A percentile compares a stretch with the other conserved stretches of the same genome.
Conservation (phyloP, 2,888 invertebrate species). For the Hypomecis punctinalis region DNA sequence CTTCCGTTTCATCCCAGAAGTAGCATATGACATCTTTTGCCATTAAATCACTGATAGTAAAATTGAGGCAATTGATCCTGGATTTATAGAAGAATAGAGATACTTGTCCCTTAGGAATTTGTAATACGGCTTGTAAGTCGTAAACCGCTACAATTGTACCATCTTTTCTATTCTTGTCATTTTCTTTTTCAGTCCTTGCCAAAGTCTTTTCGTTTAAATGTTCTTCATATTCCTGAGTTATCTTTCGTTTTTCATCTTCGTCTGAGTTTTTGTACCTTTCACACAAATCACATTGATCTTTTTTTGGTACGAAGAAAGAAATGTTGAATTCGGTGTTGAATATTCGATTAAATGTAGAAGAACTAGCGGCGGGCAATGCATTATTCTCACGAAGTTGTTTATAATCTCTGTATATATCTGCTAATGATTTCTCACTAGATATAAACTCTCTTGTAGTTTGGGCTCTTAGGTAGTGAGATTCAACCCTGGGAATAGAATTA, state of each 20-base stretch:
- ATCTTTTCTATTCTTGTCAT: conserved; percentile 21
- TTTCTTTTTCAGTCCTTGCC: conserved; percentile 9
- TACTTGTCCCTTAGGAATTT: too few relatives aligned
- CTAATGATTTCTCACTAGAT: conserved; percentile 22
- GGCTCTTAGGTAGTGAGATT: conserved; percentile 22
- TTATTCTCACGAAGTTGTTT: conserved; percentile 14
- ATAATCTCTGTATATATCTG: conserved; percentile 22
- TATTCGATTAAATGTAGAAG: conserved; percentile 12
- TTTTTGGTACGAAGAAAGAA: conserved; percentile 15
- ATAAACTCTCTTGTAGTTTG: conserved; percentile 32
- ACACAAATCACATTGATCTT: conserved; percentile 27
- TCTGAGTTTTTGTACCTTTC: conserved; percentile 17
- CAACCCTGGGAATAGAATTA: conserved; percentile 42
- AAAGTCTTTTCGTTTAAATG: neutral
- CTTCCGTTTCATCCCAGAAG: too few relatives aligned
- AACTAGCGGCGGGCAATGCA: neutral
- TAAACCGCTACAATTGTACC: conserved; percentile 36
- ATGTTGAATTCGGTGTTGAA: conserved; percentile 27
- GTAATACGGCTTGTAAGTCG: conserved; percentile 44
- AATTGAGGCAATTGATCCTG: too few relatives aligned
- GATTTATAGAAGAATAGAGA: too few relatives aligned
- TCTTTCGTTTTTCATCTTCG: conserved; percentile 17
- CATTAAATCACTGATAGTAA: too few relatives aligned
- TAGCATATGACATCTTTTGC: too few relatives aligned
- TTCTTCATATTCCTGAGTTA: neutral